Percentiles rank a stretch among this genome's conserved stretches.
These are phyloP conservation scores for Euphydryas editha DNA, from an alignment of 2,888 invertebrate genomes.

Conservation along the genomic window DNA sequence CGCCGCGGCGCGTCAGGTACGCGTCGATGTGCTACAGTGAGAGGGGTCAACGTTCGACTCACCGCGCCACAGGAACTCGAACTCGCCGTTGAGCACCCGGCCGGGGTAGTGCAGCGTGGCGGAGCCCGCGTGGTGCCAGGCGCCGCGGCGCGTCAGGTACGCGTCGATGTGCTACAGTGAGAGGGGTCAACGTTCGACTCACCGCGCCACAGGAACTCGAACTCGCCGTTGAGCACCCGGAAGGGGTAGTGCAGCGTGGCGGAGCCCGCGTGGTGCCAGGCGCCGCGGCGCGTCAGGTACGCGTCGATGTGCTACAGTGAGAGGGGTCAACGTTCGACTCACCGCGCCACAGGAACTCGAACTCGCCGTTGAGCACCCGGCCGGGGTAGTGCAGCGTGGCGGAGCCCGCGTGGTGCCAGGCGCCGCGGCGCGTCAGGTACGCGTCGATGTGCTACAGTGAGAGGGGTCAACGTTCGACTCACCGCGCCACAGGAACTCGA, in stretches of 20 bases:
- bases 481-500: constrained; percentile 84
- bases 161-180: no score
- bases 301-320: constrained; percentile 86
- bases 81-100: no score
- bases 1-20: no score
- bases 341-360: constrained; percentile 84
- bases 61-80: no score
- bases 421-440: constrained; percentile 84
- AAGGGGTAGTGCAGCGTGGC: constrained; percentile 90
- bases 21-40: no score
- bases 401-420: constrained; percentile 85
- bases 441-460: constrained; percentile 86
- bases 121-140: no score
- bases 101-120: no score
- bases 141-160: no score
- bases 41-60: no score
- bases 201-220: constrained; percentile 84
- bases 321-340: constrained; percentile 89
- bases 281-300: constrained; percentile 84
- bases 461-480: constrained; percentile 89
- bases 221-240: constrained; percentile 87
- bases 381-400: constrained; percentile 90
- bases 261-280: constrained; percentile 85
- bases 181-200: constrained; percentile 79
- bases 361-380: constrained; percentile 87